Conservation (phyloP, 2,113 vertebrate species). For the Pagrus major region DNA sequence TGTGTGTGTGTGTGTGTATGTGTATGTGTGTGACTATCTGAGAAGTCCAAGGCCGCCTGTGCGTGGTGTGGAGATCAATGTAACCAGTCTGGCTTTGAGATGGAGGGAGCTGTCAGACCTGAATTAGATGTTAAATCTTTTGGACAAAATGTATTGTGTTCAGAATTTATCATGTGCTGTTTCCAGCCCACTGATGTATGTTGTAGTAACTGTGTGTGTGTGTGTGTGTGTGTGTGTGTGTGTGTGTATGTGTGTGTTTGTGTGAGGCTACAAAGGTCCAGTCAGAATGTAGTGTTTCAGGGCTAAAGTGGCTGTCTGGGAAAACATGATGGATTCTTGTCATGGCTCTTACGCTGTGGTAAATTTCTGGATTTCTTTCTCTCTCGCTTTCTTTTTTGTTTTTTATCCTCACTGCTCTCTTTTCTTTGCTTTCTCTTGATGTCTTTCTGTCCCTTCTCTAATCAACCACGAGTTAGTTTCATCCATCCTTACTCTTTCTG, state of each 20-base stretch:
- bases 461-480: slow-evolving; percentile 11
- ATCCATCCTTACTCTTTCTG: slow-evolving; percentile 22
- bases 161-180: slow-evolving; percentile 87
- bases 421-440: slow-evolving; percentile 14
- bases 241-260: slow-evolving; percentile 38
- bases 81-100: slow-evolving; percentile 71
- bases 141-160: slow-evolving; percentile 87
- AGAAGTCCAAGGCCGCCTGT: slow-evolving; percentile 81
- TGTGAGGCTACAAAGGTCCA: slow-evolving; percentile 56
- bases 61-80: slow-evolving; percentile 78
- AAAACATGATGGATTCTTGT: slow-evolving; percentile 80
- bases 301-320: slow-evolving; percentile 80
- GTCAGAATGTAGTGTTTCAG: slow-evolving; percentile 80
- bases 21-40: slow-evolving; percentile 34
- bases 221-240: slow-evolving; percentile 40
- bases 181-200: slow-evolving; percentile 84
- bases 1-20: slow-evolving; percentile 19
- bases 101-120: slow-evolving; percentile 83
- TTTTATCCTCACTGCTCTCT: neutral
- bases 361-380: slow-evolving; percentile 32
- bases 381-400: slow-evolving; percentile 27
- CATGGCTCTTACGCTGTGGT: slow-evolving; percentile 42
- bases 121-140: slow-evolving; percentile 91
- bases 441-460: slow-evolving; percentile 6
- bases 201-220: slow-evolving; percentile 60